Percentiles rank a stretch among this genome's conserved stretches.
Conservation (phyloP, 1,140 invertebrate genomes). For the Chironomus striatipennis region DNA sequence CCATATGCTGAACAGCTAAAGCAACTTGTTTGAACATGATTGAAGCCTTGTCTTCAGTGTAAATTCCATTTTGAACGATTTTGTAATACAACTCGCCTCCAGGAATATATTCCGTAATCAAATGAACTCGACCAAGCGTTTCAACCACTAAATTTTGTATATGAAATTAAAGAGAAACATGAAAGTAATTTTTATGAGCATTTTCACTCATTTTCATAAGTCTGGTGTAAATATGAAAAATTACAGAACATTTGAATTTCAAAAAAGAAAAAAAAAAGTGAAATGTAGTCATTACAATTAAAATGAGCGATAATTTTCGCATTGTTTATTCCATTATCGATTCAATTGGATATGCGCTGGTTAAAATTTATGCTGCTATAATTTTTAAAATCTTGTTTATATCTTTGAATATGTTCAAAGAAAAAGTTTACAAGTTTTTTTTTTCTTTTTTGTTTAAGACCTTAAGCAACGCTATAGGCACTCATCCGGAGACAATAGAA, state of each 20-base stretch:
- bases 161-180: too few relatives aligned
- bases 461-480: too few relatives aligned
- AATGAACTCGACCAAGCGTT: slow-evolving; percentile 69
- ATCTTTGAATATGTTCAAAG: too few relatives aligned
- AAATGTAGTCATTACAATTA: background rate
- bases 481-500: too few relatives aligned
- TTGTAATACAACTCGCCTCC: slow-evolving; percentile 79
- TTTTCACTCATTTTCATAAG: too few relatives aligned
- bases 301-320: too few relatives aligned
- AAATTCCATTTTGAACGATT: slow-evolving; percentile 66
- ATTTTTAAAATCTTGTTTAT: too few relatives aligned
- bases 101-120: slow-evolving; percentile 77
- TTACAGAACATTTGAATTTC: too few relatives aligned
- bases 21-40: slow-evolving; percentile 69
- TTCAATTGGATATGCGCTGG: background rate
- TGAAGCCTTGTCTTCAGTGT: slow-evolving; percentile 62
- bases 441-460: too few relatives aligned
- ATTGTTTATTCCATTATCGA: background rate
- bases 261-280: slow-evolving; percentile 49
- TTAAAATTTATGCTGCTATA: background rate
- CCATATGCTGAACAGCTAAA: slow-evolving; percentile 76
- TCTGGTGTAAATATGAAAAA: too few relatives aligned
- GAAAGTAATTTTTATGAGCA: too few relatives aligned
- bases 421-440: too few relatives aligned
- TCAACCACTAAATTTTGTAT: slow-evolving; percentile 56